Evolutionary conservation across 2,888 invertebrate species (phyloP).

Genomic region (Eumacrocentrus americanus): DNA sequence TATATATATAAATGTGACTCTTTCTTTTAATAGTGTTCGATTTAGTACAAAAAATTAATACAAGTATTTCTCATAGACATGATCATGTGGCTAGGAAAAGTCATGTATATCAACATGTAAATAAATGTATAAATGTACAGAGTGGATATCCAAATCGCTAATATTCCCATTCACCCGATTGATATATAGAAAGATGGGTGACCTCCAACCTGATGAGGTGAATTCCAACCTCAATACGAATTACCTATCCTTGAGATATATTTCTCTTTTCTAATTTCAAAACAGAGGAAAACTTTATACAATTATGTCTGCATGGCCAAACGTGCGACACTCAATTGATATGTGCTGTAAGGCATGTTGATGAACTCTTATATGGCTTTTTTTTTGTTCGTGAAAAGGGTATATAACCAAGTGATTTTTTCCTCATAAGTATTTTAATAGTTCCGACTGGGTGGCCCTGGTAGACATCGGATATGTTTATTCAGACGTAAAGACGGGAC

Average conservation of each 20-base stretch:
- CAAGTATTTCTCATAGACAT: not conserved
- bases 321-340: too few relatives aligned
- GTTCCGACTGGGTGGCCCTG: conserved; percentile 56
- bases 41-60: not conserved
- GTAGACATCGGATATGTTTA: conserved; percentile 58
- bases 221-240: too few relatives aligned
- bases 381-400: conserved; percentile 32
- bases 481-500: conserved; percentile 52
- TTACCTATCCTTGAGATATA: too few relatives aligned
- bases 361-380: conserved; percentile 28
- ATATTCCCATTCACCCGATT: too few relatives aligned
- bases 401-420: conserved; percentile 40
- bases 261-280: too few relatives aligned
- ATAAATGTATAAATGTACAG: conserved; percentile 56
- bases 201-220: too few relatives aligned
- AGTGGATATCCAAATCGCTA: not conserved
- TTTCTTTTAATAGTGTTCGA: not conserved
- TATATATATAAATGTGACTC: too few relatives aligned
- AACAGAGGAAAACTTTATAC: too few relatives aligned
- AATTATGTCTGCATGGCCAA: too few relatives aligned
- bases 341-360: conserved; percentile 31
- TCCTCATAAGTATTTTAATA: conserved; percentile 58
- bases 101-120: conserved; percentile 60
- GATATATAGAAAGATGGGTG: not conserved
- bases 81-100: conserved; percentile 23